A percentile compares a stretch with the other conserved stretches of the same genome.
Evolutionary conservation across 2,113 vertebrate species (phyloP).

Genomic region (Hydrochoerus hydrochaeris): DNA sequence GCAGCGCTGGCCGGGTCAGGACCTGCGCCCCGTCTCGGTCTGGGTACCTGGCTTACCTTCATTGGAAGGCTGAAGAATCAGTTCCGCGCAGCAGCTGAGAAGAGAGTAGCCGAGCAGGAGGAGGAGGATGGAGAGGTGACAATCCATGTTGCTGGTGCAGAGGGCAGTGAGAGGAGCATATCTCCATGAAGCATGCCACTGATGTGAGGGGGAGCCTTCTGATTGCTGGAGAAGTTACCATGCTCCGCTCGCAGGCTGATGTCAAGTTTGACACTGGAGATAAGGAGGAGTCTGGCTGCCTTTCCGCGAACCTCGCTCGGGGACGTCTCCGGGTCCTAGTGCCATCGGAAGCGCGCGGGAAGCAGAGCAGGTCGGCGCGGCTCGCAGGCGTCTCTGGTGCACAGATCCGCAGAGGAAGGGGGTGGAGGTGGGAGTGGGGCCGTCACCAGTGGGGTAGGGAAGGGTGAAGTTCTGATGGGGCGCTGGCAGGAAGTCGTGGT

Average conservation of each 20-base stretch:
- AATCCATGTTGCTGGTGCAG: slow-evolving; percentile 95
- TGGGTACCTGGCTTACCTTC: slow-evolving; percentile 93
- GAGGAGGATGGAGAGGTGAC: slow-evolving; percentile 89
- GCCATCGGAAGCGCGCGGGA: background rate
- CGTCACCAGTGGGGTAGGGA: background rate
- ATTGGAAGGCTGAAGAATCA: slow-evolving; percentile 90
- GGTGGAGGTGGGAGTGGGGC: too few species aligned
- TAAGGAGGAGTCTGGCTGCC: slow-evolving; percentile 89
- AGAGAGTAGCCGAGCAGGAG: slow-evolving; percentile 83
- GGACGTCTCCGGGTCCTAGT: slow-evolving; percentile 84
- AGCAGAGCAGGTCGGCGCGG: accelerated
- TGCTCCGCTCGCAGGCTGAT: slow-evolving; percentile 89
- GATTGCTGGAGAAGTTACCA: slow-evolving; percentile 88
- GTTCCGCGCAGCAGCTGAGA: slow-evolving; percentile 83
- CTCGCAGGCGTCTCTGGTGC: background rate
- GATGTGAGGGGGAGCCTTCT: slow-evolving; percentile 89
- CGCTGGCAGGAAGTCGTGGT: too few species aligned
- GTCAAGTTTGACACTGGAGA: slow-evolving; percentile 93
- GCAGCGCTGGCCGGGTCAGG: background rate
- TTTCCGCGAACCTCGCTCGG: slow-evolving; percentile 62
- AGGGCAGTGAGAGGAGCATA: slow-evolving; percentile 92
- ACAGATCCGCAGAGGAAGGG: accelerated
- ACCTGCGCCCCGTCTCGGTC: background rate
- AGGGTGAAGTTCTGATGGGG: background rate
- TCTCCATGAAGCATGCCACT: slow-evolving; percentile 94